Conservation (phyloP, 2,797 vertebrate genomes). For the Phataginus tricuspis region DNA sequence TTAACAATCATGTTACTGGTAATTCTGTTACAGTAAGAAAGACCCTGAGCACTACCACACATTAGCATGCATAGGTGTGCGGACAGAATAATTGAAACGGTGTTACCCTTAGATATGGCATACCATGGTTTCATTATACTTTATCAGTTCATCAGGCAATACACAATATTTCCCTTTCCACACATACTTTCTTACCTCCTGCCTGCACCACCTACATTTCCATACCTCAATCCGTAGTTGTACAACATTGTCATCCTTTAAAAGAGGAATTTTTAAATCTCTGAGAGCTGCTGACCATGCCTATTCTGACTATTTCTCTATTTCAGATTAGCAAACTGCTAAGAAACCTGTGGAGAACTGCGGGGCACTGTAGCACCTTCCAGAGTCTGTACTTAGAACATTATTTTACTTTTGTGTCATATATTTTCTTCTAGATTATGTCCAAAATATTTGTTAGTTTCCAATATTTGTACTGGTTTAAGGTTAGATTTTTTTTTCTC, state of each 20-base stretch:
- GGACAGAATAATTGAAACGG: neutral
- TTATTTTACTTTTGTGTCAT: neutral
- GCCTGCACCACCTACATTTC: neutral
- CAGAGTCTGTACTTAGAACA: neutral
- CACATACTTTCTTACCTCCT: neutral
- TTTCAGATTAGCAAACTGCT: neutral
- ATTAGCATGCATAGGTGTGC: neutral
- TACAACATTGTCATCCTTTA: neutral
- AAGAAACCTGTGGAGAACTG: neutral
- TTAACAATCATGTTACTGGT: conserved; percentile 29
- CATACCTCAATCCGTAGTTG: neutral
- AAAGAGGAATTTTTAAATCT: conserved; percentile 5
- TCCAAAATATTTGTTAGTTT: neutral
- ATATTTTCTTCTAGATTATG: neutral
- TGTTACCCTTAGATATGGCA: neutral
- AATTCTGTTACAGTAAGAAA: conserved; percentile 19
- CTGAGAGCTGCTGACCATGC: neutral
- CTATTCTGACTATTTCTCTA: neutral
- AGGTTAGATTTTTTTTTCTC: neutral
- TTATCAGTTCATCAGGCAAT: neutral
- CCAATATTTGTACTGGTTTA: neutral
- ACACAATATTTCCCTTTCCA: neutral
- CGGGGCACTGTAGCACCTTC: neutral
- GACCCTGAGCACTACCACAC: neutral
- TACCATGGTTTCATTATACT: neutral